Percentiles rank a stretch among this genome's conserved stretches.
Evolutionary conservation across 1,140 invertebrate genomes (phyloP).

Genomic region (Pinna nobilis): DNA sequence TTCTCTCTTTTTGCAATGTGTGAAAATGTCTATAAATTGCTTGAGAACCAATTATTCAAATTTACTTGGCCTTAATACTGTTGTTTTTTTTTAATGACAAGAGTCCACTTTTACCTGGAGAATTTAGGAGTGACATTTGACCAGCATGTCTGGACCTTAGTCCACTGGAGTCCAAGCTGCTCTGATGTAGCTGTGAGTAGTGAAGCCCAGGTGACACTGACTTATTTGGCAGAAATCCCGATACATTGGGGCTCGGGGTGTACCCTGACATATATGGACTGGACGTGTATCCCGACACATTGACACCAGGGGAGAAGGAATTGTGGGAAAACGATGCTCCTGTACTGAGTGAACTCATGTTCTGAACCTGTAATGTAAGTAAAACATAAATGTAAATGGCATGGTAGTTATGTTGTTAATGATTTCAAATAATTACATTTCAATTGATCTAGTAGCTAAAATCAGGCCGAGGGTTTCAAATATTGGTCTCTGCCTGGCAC

Average conservation of each 20-base stretch:
- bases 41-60: neutral
- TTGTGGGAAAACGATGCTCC: slow-evolving; percentile 29
- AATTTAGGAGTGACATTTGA: slow-evolving; percentile 28
- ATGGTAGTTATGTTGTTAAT: neutral
- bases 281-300: slow-evolving; percentile 14
- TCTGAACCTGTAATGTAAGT: slow-evolving; percentile 30
- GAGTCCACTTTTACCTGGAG: slow-evolving; percentile 22
- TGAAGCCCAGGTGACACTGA: slow-evolving; percentile 10
- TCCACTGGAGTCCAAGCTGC: slow-evolving; percentile 23
- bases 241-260: slow-evolving; percentile 25
- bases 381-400: neutral
- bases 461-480: too few species aligned
- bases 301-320: too few species aligned
- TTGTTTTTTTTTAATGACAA: neutral
- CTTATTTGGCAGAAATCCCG: slow-evolving; percentile 25
- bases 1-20: neutral
- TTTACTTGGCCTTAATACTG: neutral
- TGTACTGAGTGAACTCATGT: slow-evolving; percentile 17
- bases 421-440: neutral
- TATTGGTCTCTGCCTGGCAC: too few species aligned
- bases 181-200: slow-evolving; percentile 16
- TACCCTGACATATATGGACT: slow-evolving; percentile 7
- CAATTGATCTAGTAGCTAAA: too few species aligned
- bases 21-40: neutral
- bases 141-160: slow-evolving; percentile 18